phyloP scores from a whole-genome alignment of 2,797 vertebrate species.

The Darevskia mixta region DNA sequence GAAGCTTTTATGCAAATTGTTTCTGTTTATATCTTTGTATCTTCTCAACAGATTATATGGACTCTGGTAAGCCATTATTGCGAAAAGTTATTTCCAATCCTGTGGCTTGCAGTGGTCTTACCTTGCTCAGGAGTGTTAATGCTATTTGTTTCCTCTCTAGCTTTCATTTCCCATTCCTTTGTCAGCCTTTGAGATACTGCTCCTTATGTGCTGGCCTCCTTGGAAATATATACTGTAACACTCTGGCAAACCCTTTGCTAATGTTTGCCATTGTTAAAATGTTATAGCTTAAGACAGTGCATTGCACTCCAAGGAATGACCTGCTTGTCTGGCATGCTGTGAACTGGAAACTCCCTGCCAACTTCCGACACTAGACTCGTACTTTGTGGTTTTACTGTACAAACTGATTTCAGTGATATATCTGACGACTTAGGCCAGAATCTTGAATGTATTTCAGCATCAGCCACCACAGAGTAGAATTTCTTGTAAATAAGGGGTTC shows the following conservation, averaged over 20 bases:
- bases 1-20: conserved; percentile 76
- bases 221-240: conserved; percentile 41
- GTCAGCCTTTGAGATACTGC: conserved; percentile 48
- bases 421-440: conserved; percentile 32
- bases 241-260: conserved; percentile 32
- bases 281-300: conserved; percentile 9
- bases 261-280: conserved; percentile 30
- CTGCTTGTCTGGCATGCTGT: conserved; percentile 20
- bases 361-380: background rate
- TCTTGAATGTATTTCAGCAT: background rate
- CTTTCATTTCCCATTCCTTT: conserved; percentile 58
- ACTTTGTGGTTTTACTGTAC: conserved; percentile 10
- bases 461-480: background rate
- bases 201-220: conserved; percentile 30
- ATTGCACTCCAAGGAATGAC: conserved; percentile 27
- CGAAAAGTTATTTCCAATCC: conserved; percentile 62
- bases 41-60: conserved; percentile 69
- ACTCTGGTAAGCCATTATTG: conserved; percentile 68
- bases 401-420: conserved; percentile 42
- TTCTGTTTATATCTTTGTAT: conserved; percentile 74
- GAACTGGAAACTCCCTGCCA: conserved; percentile 15
- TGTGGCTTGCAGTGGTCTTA: conserved; percentile 51
- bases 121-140: conserved; percentile 59
- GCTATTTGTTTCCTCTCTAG: conserved; percentile 44
- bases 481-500: conserved; percentile 3